Conservation (phyloP, 2,113 vertebrate species). For the Xiphophorus maculatus region DNA sequence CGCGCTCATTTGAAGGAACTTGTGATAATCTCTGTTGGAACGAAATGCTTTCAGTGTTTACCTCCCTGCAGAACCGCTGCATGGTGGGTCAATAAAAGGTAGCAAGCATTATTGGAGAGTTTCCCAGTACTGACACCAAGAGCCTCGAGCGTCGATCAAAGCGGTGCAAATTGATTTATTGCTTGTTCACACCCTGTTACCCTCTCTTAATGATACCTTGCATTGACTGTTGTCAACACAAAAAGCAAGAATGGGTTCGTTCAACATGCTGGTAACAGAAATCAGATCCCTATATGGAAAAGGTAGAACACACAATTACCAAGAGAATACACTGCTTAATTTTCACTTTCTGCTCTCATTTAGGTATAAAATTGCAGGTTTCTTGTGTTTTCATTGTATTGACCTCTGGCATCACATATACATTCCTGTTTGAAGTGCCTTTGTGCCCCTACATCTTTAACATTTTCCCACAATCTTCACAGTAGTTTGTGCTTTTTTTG, state of each 20-base stretch:
- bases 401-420: neutral
- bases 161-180: constrained; percentile 47
- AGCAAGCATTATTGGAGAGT: constrained; percentile 26
- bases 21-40: constrained; percentile 11
- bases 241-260: constrained; percentile 17
- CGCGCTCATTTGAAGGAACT: constrained; percentile 6
- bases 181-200: constrained; percentile 48
- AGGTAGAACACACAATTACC: constrained; percentile 3
- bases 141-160: constrained; percentile 33
- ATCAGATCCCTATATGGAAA: constrained; percentile 9
- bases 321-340: neutral
- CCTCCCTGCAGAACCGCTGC: neutral
- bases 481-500: too few relatives aligned
- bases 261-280: neutral
- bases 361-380: neutral
- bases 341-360: neutral
- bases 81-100: constrained; percentile 31
- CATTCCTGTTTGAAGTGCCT: neutral
- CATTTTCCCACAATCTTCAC: too few relatives aligned
- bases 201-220: constrained; percentile 26
- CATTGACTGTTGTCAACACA: neutral
- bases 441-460: too few relatives aligned
- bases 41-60: constrained; percentile 20
- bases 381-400: neutral
- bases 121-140: constrained; percentile 28